These are phyloP conservation scores for Andrena haemorrhoa DNA, from an alignment of 2,888 invertebrate species.

Conservation along the genomic window DNA sequence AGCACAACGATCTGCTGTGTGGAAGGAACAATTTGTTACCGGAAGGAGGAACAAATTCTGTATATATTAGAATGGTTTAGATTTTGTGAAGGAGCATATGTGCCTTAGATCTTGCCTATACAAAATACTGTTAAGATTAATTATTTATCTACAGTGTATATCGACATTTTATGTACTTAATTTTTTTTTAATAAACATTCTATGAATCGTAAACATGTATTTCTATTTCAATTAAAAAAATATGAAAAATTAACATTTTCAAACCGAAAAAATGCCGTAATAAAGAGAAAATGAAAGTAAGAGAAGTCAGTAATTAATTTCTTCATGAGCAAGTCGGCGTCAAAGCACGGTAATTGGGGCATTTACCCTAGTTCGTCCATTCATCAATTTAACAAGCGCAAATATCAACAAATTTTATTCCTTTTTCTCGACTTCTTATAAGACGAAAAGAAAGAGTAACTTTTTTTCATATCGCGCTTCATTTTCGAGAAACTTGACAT, in stretches of 20 bases:
- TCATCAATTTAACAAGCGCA: too few relatives aligned
- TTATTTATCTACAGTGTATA: slow-evolving; percentile 77
- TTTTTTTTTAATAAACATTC: slow-evolving; percentile 70
- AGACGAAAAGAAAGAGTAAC: too few relatives aligned
- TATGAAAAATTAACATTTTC: not conserved
- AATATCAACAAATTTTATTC: too few relatives aligned
- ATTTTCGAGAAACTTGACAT: not conserved
- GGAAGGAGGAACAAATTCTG: slow-evolving; percentile 65
- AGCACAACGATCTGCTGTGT: slow-evolving; percentile 14
- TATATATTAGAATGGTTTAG: slow-evolving; percentile 79
- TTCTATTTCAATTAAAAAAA: not conserved
- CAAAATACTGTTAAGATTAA: slow-evolving; percentile 74
- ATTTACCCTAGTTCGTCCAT: too few relatives aligned
- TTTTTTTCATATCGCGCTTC: too few relatives aligned
- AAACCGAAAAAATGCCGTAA: too few relatives aligned
- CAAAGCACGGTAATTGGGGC: too few relatives aligned
- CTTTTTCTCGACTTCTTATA: too few relatives aligned
- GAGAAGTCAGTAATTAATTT: too few relatives aligned
- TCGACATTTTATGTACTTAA: slow-evolving; percentile 71
- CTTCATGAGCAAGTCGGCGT: too few relatives aligned
- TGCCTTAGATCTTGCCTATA: slow-evolving; percentile 83
- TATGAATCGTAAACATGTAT: slow-evolving; percentile 20
- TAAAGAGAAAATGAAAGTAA: too few relatives aligned
- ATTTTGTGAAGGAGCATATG: slow-evolving; percentile 71
- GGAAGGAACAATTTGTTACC: slow-evolving; percentile 30